These are phyloP conservation scores for Heliconius melpomene DNA, from an alignment of 1,140 invertebrate genomes.

Conservation along the genomic window DNA sequence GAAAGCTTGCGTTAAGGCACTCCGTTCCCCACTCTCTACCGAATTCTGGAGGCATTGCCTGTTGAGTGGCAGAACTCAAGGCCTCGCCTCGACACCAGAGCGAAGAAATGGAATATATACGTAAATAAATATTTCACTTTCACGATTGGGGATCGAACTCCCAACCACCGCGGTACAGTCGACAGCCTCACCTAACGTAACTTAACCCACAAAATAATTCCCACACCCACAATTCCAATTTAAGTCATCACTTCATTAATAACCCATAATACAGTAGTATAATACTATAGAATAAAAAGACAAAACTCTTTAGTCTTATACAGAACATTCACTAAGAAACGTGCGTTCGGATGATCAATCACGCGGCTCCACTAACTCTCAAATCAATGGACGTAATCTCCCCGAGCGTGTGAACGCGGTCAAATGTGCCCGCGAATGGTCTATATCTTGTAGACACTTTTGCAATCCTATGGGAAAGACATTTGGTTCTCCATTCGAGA, in stretches of 20 bases:
- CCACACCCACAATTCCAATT: neutral
- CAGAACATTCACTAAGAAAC: constrained; percentile 47
- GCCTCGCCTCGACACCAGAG: no score
- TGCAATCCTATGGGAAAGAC: constrained; percentile 58
- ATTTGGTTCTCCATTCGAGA: constrained; percentile 15
- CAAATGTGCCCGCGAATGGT: constrained; percentile 57
- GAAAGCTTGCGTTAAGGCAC: no score
- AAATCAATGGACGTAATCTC: constrained; percentile 68
- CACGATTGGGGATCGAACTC: no score
- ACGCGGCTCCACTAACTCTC: constrained; percentile 47
- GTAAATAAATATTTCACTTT: no score
- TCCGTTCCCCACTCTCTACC: no score
- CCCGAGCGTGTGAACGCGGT: constrained; percentile 73
- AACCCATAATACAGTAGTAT: neutral
- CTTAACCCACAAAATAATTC: no score
- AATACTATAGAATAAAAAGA: neutral
- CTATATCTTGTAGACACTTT: constrained; percentile 64
- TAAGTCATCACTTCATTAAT: neutral
- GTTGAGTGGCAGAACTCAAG: no score
- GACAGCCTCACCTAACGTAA: no score
- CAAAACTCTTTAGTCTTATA: neutral
- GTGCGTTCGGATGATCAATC: constrained; percentile 69
- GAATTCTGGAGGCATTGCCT: no score
- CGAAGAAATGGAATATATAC: no score
- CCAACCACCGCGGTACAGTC: no score